Evolutionary conservation across 2,113 vertebrate species (phyloP).

Genomic region (Polypterus bichir): DNA sequence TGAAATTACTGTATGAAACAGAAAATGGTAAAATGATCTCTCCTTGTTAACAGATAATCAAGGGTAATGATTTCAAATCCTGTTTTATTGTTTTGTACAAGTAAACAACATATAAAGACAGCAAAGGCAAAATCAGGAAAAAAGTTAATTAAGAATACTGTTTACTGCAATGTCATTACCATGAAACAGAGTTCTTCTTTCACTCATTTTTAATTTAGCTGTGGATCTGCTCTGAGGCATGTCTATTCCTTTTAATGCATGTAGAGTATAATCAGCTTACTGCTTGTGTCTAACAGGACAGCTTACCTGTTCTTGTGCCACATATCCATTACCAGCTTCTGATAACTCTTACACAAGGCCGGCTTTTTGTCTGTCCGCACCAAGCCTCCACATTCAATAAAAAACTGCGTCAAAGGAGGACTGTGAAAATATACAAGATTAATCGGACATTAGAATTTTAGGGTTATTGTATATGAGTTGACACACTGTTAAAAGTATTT

Average conservation of each 20-base stretch:
- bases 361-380: conserved; percentile 94
- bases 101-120: too few relatives aligned
- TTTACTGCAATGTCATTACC: too few relatives aligned
- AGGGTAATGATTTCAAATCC: too few relatives aligned
- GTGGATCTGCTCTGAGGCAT: too few relatives aligned
- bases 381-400: conserved; percentile 84
- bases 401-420: conserved; percentile 88
- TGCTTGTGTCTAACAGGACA: neutral
- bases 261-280: too few relatives aligned
- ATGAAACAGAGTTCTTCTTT: neutral
- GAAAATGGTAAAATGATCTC: neutral
- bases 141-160: too few relatives aligned
- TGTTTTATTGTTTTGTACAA: too few relatives aligned
- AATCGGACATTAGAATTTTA: conserved; percentile 7
- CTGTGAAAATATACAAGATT: conserved; percentile 36
- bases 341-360: conserved; percentile 93
- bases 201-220: too few relatives aligned
- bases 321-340: conserved; percentile 88
- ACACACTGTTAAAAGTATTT: neutral
- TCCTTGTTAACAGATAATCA: neutral
- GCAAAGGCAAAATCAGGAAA: too few relatives aligned
- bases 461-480: neutral
- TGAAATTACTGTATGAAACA: neutral
- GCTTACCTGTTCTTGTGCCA: conserved; percentile 93
- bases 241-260: too few relatives aligned